Percentiles rank a stretch among this genome's conserved stretches.
These are phyloP conservation scores for Nyctibius bracteatus DNA, from an alignment of 2,113 vertebrate genomes.

Conservation along the genomic window DNA sequence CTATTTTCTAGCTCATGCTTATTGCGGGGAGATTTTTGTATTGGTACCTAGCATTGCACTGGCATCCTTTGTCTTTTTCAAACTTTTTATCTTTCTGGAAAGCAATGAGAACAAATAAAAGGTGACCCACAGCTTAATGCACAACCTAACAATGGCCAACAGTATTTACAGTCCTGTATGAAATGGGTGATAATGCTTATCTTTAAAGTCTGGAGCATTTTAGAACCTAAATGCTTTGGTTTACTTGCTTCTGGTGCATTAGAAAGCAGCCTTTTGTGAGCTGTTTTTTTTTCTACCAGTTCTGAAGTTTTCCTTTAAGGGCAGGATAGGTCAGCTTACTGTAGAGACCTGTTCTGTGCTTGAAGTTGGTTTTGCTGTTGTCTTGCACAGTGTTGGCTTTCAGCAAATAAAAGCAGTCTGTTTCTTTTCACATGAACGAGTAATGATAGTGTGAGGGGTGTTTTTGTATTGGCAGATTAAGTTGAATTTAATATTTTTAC, in stretches of 20 bases:
- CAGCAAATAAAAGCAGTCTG: not conserved
- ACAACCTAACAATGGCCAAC: not conserved
- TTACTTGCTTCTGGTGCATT: not conserved
- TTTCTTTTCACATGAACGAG: not conserved
- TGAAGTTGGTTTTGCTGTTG: not conserved
- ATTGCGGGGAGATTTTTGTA: not conserved
- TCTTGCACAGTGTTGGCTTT: not conserved
- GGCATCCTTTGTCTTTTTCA: not conserved
- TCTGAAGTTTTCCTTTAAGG: not conserved
- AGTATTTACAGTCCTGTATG: not conserved
- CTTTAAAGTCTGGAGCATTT: not conserved
- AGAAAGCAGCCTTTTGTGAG: not conserved
- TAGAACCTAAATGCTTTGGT: not conserved
- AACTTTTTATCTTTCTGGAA: not conserved
- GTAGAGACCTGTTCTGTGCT: not conserved
- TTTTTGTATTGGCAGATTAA: not conserved
- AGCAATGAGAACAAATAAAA: not conserved
- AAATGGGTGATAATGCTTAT: not conserved
- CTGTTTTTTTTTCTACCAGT: not conserved
- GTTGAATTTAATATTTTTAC: not conserved
- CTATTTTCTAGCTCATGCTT: not conserved
- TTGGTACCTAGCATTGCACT: not conserved
- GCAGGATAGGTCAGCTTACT: not conserved
- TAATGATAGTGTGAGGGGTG: not conserved
- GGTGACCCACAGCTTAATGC: not conserved